phyloP scores from a whole-genome alignment of 2,888 invertebrate genomes.

The Ischnus inquisitorius region DNA sequence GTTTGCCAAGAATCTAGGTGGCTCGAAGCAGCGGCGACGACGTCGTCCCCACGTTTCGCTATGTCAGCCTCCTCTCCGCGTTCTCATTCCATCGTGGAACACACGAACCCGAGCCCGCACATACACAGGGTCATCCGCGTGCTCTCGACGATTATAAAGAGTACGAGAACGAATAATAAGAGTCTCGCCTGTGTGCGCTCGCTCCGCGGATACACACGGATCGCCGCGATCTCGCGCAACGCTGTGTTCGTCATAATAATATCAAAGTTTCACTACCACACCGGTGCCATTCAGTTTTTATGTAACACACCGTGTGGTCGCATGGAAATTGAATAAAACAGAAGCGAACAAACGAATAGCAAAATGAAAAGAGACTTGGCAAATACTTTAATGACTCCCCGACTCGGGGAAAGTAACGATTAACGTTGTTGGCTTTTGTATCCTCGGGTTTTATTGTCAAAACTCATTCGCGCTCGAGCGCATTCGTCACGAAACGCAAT shows the following conservation, averaged over 20 bases:
- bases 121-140: constrained; percentile 26
- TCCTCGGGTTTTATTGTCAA: not conserved
- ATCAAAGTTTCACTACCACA: constrained; percentile 10
- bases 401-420: not conserved
- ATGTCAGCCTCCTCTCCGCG: constrained; percentile 38
- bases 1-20: constrained; percentile 83
- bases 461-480: not conserved
- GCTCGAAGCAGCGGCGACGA: constrained; percentile 70
- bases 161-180: constrained; percentile 61
- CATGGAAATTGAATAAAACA: constrained; percentile 8
- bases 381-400: too few relatives aligned
- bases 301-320: constrained; percentile 27
- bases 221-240: constrained; percentile 24
- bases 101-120: not conserved
- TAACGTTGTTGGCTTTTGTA: not conserved
- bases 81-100: constrained; percentile 31
- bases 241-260: constrained; percentile 17
- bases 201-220: not conserved
- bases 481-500: not conserved
- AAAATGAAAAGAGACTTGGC: too few relatives aligned
- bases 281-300: constrained; percentile 19
- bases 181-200: constrained; percentile 25
- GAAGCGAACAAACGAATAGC: not conserved
- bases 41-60: constrained; percentile 55
- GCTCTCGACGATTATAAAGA: constrained; percentile 63